These are phyloP conservation scores for Torymus auratus DNA, from an alignment of 2,888 invertebrate species.

Conservation along the genomic window DNA sequence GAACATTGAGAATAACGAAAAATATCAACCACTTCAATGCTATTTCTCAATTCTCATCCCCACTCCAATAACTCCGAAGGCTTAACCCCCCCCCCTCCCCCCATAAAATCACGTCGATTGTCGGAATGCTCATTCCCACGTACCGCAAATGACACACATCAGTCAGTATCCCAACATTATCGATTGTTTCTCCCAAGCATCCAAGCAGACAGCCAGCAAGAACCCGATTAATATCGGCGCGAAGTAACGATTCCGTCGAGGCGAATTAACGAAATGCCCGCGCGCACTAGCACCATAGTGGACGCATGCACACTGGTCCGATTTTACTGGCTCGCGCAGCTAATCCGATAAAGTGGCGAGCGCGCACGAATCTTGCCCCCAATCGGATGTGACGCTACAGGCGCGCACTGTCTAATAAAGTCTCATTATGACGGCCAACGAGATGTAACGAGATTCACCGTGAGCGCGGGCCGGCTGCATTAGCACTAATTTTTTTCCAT, in stretches of 20 bases:
- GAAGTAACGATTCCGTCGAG: conserved; percentile 63
- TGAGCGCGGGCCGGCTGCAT: conserved; percentile 10
- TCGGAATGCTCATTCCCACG: too few relatives aligned
- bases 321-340: conserved; percentile 65
- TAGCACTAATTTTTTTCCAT: conserved; percentile 51
- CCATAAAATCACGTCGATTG: too few relatives aligned
- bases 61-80: too few relatives aligned
- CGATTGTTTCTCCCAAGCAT: neutral
- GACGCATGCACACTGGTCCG: conserved; percentile 25
- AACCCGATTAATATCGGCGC: conserved; percentile 61
- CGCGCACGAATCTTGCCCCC: conserved; percentile 67
- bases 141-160: neutral
- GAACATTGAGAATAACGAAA: too few relatives aligned
- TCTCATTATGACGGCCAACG: conserved; percentile 54
- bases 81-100: too few relatives aligned
- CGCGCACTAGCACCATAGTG: neutral
- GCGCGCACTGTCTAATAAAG: conserved; percentile 70
- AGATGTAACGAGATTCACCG: conserved; percentile 23
- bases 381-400: conserved; percentile 67
- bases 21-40: too few relatives aligned
- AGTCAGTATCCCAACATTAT: conserved; percentile 8
- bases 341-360: conserved; percentile 72
- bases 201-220: too few relatives aligned
- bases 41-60: too few relatives aligned
- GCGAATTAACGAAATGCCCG: conserved; percentile 67